phyloP scores from a whole-genome alignment of 23 tunicate genomes.

The Phallusia fumigata region DNA sequence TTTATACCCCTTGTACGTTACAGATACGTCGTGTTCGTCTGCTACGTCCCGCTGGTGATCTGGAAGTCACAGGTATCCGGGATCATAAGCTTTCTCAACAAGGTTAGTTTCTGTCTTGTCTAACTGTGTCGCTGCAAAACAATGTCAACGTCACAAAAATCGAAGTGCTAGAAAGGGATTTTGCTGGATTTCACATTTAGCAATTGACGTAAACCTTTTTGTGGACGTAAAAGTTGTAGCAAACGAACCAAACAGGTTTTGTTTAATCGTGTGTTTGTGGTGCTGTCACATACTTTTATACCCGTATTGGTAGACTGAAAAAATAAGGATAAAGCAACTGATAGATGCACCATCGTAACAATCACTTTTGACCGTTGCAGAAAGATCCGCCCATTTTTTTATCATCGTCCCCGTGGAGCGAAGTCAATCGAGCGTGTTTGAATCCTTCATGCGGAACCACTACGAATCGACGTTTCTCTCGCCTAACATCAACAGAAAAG shows the following conservation, averaged over 20 bases:
- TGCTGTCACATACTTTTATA: too few species aligned
- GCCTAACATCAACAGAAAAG: neutral
- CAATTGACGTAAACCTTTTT: too few species aligned
- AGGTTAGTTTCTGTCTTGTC: neutral
- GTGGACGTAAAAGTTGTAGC: too few species aligned
- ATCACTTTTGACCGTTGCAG: conserved; percentile 13
- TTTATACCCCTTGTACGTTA: neutral
- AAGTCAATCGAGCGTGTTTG: conserved; percentile 40
- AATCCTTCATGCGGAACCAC: conserved; percentile 63
- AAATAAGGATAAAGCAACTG: neutral
- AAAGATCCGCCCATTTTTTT: neutral
- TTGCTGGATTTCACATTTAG: too few species aligned
- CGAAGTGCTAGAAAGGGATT: too few species aligned
- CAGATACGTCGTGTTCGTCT: conserved; percentile 58
- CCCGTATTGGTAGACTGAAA: too few species aligned
- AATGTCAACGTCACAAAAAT: too few species aligned
- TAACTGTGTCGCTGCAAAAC: too few species aligned
- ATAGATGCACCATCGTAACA: neutral
- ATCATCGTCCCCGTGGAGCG: conserved; percentile 17
- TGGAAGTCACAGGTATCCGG: conserved; percentile 28
- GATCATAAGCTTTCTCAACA: neutral
- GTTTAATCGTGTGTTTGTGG: too few species aligned
- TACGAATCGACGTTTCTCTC: conserved; percentile 65
- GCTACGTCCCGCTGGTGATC: conserved; percentile 42
- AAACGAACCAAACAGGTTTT: too few species aligned